These are phyloP conservation scores for Ciconia maguari DNA, from an alignment of 2,113 vertebrate genomes.

Conservation along the genomic window DNA sequence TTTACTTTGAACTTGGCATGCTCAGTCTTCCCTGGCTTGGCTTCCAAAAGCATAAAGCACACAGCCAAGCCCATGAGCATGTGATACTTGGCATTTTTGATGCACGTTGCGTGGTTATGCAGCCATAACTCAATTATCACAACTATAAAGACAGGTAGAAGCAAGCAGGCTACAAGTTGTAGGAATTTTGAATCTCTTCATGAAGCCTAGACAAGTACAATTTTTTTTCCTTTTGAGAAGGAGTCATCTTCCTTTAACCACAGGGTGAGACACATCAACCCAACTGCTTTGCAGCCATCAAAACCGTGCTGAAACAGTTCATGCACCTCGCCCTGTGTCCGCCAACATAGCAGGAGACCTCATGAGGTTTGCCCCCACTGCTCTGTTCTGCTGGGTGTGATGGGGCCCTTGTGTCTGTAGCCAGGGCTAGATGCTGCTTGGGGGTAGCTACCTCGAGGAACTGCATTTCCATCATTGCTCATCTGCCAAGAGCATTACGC, in stretches of 20 bases:
- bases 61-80: constrained; percentile 35
- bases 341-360: rapidly evolving
- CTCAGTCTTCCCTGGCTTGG: constrained; percentile 38
- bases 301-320: background rate
- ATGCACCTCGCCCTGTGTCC: rapidly evolving
- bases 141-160: constrained; percentile 13
- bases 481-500: background rate
- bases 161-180: background rate
- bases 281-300: background rate
- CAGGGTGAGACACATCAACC: background rate
- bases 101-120: background rate
- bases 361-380: background rate
- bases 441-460: background rate
- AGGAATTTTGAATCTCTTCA: background rate
- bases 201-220: background rate
- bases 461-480: background rate
- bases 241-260: background rate
- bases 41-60: constrained; percentile 16
- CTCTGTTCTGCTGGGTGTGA: background rate
- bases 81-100: constrained; percentile 19
- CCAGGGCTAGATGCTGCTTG: background rate
- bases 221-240: background rate
- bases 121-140: background rate
- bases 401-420: background rate
- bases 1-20: constrained; percentile 57